phyloP scores from a whole-genome alignment of 2,888 invertebrate genomes.

The Melinaea marsaeus region DNA sequence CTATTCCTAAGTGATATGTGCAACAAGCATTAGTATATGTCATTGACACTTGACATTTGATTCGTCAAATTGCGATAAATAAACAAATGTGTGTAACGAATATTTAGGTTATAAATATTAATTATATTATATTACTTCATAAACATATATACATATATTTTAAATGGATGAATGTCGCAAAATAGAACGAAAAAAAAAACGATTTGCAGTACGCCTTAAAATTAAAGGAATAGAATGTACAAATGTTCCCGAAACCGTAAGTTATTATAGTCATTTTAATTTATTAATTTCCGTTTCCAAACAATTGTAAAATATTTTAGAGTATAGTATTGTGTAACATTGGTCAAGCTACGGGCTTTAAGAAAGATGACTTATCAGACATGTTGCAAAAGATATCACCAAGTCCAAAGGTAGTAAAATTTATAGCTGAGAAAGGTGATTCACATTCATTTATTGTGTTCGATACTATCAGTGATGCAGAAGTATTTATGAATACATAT shows the following conservation, averaged over 20 bases:
- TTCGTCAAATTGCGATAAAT: too few relatives aligned
- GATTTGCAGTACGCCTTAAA: conserved; percentile 60
- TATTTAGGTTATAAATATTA: neutral
- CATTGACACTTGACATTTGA: too few relatives aligned
- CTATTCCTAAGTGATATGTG: too few relatives aligned
- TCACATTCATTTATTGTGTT: conserved; percentile 88
- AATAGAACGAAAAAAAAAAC: conserved; percentile 55
- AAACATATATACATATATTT: neutral
- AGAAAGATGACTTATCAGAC: conserved; percentile 79
- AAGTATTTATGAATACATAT: conserved; percentile 73
- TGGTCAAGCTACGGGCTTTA: conserved; percentile 88
- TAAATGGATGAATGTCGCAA: conserved; percentile 56
- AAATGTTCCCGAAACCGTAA: conserved; percentile 49
- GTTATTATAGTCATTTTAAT: conserved; percentile 30
- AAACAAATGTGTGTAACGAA: neutral
- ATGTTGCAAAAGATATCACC: conserved; percentile 75
- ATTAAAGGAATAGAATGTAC: conserved; percentile 53
- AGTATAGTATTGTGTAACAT: conserved; percentile 89
- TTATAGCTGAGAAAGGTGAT: conserved; percentile 86
- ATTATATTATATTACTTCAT: neutral
- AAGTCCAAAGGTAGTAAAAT: conserved; percentile 76
- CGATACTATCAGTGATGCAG: conserved; percentile 67
- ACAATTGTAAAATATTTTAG: conserved; percentile 59
- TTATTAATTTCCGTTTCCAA: neutral
- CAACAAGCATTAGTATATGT: too few relatives aligned